Evolutionary conservation across 2,797 vertebrate species (phyloP), one percentile per base, ranked within the genome.

Genomic region (Rhinichthys osculus): DNA sequence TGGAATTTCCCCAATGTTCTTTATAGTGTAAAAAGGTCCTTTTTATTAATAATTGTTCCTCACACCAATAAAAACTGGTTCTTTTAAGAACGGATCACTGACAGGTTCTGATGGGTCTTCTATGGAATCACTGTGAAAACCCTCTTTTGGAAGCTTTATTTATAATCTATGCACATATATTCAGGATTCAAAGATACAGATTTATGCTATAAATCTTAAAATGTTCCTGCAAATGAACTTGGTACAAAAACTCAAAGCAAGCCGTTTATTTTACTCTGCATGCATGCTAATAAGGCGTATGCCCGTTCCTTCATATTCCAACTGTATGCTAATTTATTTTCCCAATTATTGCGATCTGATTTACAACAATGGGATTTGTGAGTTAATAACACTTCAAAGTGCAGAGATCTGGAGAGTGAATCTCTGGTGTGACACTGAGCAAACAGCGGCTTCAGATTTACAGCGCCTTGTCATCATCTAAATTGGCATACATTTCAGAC

Each of bases 351-450:
- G 66, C 82, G 84, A 90, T 88, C 82, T 90, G 89, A 90, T 90
- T 88, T 89, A 83, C 74, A 78, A 86, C 69, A 78, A 88, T 54
- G 73, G 85, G 83, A 84, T 90, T 90, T 88, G 71, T 52, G 62
- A 90, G 81, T 83, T 86, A 89, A 87, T 88, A 88, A 88, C 88
- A 90, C 86, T 91, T 90, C 82, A 91, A 90, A 90, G 88, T 72
- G 40, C n/a, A 79, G 87, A 85, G 83, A 86, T 87, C 72, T 67
- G 70, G 71, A 66, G 70, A 71, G 76, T 88, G 86, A 90, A 89
- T 89, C 85, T 88, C 77, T 85, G 59, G 59, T 70, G 84, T 88
- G 88, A 77, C 85, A 70, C 77, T 87, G 85, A 82, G 82, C 79
- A 91, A 92, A 90, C 87, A 82, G 64, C 84, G 30, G 85, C 86